Evolutionary conservation across 2,113 vertebrate genomes (phyloP).

Genomic region (Cariama cristata): DNA sequence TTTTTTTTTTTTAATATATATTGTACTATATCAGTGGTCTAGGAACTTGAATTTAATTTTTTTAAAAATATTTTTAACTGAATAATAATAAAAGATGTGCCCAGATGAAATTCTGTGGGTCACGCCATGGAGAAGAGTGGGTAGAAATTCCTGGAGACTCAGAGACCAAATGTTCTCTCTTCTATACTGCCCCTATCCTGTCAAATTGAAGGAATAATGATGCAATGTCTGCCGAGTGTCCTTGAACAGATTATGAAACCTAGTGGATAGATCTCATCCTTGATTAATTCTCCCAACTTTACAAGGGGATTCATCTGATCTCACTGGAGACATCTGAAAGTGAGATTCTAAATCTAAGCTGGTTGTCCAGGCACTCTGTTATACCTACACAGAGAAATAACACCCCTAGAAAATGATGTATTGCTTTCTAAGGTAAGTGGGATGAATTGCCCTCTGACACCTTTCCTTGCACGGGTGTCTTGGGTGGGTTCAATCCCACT

Average conservation of each 20-base stretch:
- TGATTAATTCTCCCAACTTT: not conserved
- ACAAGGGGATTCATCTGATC: not conserved
- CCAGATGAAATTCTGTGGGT: not conserved
- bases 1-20: not conserved
- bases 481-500: not conserved
- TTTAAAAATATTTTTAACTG: not conserved
- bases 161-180: not conserved
- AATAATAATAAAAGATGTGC: not conserved
- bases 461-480: not conserved
- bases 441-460: not conserved
- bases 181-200: not conserved
- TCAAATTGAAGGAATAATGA: not conserved
- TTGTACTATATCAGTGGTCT: not conserved
- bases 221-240: not conserved
- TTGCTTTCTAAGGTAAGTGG: not conserved
- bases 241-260: slow-evolving; percentile 12
- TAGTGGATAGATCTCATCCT: not conserved
- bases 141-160: not conserved
- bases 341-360: not conserved
- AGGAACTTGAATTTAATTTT: not conserved
- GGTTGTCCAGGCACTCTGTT: not conserved
- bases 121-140: rapidly evolving
- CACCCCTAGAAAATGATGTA: not conserved
- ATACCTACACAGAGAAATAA: not conserved
- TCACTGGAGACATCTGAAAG: not conserved